Evolutionary conservation across 2,797 vertebrate species (phyloP).

Genomic region (Salarias fasciatus): DNA sequence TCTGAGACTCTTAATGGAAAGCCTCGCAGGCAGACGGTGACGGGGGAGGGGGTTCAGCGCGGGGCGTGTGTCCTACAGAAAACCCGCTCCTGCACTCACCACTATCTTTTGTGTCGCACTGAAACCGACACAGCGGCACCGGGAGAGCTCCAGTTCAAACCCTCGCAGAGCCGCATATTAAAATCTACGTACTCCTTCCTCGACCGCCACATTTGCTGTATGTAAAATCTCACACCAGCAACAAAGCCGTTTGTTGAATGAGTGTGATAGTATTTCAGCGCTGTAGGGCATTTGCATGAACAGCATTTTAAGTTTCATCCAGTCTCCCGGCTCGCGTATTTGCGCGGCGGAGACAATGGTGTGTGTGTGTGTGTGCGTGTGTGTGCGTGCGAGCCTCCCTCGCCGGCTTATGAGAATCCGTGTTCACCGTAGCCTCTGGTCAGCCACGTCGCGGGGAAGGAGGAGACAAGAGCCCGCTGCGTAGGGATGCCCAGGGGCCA

Average conservation of each 20-base stretch:
- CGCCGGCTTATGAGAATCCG: conserved; percentile 34
- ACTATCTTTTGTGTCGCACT: conserved; percentile 53
- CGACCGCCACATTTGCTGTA: conserved; percentile 8
- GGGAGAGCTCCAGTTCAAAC: too few species aligned
- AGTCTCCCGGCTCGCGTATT: conserved; percentile 9
- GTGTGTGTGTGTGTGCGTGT: background rate
- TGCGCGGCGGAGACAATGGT: conserved; percentile 20
- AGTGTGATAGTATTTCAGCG: conserved; percentile 24
- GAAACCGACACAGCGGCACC: too few species aligned
- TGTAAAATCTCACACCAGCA: conserved; percentile 22
- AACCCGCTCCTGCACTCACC: conserved; percentile 42
- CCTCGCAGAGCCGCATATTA: too few species aligned
- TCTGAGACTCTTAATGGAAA: conserved; percentile 74
- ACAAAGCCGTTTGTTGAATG: conserved; percentile 25
- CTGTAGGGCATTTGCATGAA: conserved; percentile 33
- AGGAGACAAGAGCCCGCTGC: conserved; percentile 50
- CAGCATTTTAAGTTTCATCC: conserved; percentile 34
- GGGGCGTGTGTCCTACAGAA: conserved; percentile 43
- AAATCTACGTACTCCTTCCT: conserved; percentile 20
- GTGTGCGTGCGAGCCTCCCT: conserved; percentile 9
- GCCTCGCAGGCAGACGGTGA: conserved; percentile 65
- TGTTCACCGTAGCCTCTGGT: conserved; percentile 48
- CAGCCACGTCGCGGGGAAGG: conserved; percentile 42
- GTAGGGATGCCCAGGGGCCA: conserved; percentile 72
- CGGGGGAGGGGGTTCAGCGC: conserved; percentile 29